These are phyloP conservation scores for Synergus umbraculus DNA, from an alignment of 2,888 invertebrate species.

Conservation along the genomic window DNA sequence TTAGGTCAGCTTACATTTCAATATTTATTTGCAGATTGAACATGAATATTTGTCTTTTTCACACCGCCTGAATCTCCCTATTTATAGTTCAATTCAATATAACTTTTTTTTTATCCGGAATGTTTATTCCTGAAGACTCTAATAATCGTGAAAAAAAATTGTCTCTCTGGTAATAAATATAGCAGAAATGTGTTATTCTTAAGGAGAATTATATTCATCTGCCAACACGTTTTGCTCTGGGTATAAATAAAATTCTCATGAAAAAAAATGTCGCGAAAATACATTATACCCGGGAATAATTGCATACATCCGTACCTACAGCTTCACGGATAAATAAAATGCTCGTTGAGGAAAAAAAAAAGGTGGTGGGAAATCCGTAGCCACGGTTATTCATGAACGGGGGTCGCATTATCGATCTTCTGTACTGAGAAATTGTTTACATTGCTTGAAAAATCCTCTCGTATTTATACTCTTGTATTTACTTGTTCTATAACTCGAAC, in stretches of 20 bases:
- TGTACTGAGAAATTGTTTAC: conserved; percentile 24
- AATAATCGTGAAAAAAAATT: not conserved
- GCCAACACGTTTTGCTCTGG: not conserved
- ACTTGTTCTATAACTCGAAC: conserved; percentile 21
- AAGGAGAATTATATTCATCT: not conserved
- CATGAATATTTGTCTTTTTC: no score
- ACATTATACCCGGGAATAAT: conserved; percentile 21
- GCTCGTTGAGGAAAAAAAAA: conserved; percentile 21
- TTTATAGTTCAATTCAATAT: not conserved
- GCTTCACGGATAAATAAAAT: conserved; percentile 25
- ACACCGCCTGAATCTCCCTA: no score
- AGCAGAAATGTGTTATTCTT: not conserved
- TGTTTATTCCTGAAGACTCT: not conserved
- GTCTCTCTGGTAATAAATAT: not conserved
- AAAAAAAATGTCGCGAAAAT: conserved; percentile 13
- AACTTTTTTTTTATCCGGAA: not conserved
- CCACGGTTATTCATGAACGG: conserved; percentile 16
- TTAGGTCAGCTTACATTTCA: not conserved
- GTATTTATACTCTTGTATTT: conserved; percentile 21
- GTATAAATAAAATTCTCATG: not conserved
- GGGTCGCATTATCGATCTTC: conserved; percentile 24
- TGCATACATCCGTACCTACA: conserved; percentile 11
- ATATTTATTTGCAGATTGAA: no score
- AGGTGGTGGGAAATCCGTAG: not conserved
- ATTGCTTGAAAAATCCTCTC: conserved; percentile 4